phyloP scores from a whole-genome alignment of 1,140 invertebrate species.

The Idris sp. region DNA sequence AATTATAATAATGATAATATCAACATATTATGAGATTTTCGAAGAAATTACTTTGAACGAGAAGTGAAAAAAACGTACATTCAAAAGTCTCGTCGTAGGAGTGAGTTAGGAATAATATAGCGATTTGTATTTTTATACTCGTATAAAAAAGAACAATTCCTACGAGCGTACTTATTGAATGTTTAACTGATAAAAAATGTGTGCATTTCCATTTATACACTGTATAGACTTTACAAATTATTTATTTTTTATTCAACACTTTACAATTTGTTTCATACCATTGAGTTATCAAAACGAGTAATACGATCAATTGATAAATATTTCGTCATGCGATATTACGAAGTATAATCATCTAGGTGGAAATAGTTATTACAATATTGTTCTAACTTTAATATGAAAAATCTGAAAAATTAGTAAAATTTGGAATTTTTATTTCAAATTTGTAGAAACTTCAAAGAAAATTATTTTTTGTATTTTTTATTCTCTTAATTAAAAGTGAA shows the following conservation, averaged over 20 bases:
- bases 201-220: conserved; percentile 22
- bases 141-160: conserved; percentile 54
- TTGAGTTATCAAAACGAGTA: conserved; percentile 31
- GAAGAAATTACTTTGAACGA: conserved; percentile 19
- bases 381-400: too few species aligned
- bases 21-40: too few species aligned
- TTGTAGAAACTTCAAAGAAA: too few species aligned
- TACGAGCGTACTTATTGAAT: conserved; percentile 38
- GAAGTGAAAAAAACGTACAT: conserved; percentile 2
- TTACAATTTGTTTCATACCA: conserved; percentile 31
- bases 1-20: too few species aligned
- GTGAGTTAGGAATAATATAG: conserved; percentile 42
- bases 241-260: conserved; percentile 34
- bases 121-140: conserved; percentile 75
- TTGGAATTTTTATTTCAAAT: too few species aligned
- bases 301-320: conserved; percentile 18
- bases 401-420: too few species aligned
- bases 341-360: too few species aligned
- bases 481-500: too few species aligned
- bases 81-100: conserved; percentile 34
- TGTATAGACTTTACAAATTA: conserved; percentile 29
- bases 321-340: too few species aligned
- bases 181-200: conserved; percentile 42
- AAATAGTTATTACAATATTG: too few species aligned
- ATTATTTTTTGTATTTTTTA: too few species aligned